Base-by-base conservation (phyloP, 2,888 invertebrate genomes). In the Arge pagana region DNA sequence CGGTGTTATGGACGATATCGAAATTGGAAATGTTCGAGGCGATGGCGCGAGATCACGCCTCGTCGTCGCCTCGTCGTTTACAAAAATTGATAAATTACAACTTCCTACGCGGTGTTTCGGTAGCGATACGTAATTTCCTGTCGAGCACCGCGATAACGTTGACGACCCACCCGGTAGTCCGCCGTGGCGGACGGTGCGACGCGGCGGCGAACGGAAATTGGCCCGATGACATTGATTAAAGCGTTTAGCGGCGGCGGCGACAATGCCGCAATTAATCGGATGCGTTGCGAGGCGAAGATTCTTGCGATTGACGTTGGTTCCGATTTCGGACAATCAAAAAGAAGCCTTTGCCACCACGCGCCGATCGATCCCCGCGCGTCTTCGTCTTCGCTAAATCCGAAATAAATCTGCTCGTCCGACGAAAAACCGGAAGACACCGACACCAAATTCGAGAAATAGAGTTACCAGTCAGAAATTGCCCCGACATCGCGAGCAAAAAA, bases 151-250 rank as follows among this genome's bases (percentile, higher is more conserved):
- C 59, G 61, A 63, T 64, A 59, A 56, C 57, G 60, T 61, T 57
- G 58, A 62, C 56, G 57, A 57, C 57, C 58, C 55, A 58, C 57
- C 51, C 30, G 56, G 43, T 59, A 62, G 49, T 55, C 58, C 58
- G 58, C 59, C 55, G 63, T 58, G 54, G 54, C 39, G 56, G 52
- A 35, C 52, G 31, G 23, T n/a, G n/a, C n/a, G 50, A 49, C 33
- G 54, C 43, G 39, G 37, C 67, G 67, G 66, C 64, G 66, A 73
- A 74, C 74, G 75, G 74, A 73, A 74, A 76, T 74, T 76, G 74
- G 73, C 71, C 73, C 74, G 76, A 75, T 74, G 76, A 74, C 75
- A 74, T 73, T 76, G 74, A 75, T 76, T 76, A 74, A 75, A 74
- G 72, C 71, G 70, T 70, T 75, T 74, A 72, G 65, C 68, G 63